A percentile compares a stretch with the other conserved stretches of the same genome.
Conservation (phyloP, 2,888 invertebrate genomes). For the Sinhomidia bicolor region DNA sequence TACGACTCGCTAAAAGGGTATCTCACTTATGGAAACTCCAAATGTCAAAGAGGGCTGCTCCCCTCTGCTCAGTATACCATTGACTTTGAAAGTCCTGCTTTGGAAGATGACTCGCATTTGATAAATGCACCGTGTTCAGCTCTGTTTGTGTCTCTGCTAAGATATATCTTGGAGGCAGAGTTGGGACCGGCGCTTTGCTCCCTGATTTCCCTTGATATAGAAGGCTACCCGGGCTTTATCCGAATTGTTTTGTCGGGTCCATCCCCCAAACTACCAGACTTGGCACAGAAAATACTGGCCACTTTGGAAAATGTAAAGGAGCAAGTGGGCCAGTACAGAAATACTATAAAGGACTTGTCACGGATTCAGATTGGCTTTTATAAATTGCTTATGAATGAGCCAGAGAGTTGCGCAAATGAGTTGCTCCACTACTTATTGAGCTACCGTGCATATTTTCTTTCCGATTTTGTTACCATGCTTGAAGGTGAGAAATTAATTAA, state of each 20-base stretch:
- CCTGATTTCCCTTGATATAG: constrained; percentile 38
- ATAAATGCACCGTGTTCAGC: background rate
- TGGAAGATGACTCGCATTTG: constrained; percentile 35
- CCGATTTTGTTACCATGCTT: constrained; percentile 27
- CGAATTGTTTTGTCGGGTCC: constrained; percentile 15
- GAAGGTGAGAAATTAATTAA: background rate
- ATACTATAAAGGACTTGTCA: background rate
- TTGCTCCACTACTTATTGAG: constrained; percentile 14
- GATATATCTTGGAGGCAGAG: background rate
- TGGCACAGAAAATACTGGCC: background rate
- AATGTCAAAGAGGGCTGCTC: constrained; percentile 39
- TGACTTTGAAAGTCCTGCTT: background rate
- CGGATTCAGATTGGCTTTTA: background rate
- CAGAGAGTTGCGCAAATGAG: background rate
- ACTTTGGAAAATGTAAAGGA: constrained; percentile 23
- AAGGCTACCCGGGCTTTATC: background rate
- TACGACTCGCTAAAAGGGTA: constrained; percentile 18
- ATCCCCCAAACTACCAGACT: constrained; percentile 42
- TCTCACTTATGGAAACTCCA: constrained; percentile 42
- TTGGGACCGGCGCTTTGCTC: constrained; percentile 28
- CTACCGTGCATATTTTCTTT: background rate
- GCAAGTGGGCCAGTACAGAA: background rate
- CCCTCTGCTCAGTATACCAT: constrained; percentile 41
- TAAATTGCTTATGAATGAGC: background rate
- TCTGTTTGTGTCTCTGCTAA: background rate